phyloP scores from a whole-genome alignment of 2,888 invertebrate species.

The Ganaspis brasiliensis region DNA sequence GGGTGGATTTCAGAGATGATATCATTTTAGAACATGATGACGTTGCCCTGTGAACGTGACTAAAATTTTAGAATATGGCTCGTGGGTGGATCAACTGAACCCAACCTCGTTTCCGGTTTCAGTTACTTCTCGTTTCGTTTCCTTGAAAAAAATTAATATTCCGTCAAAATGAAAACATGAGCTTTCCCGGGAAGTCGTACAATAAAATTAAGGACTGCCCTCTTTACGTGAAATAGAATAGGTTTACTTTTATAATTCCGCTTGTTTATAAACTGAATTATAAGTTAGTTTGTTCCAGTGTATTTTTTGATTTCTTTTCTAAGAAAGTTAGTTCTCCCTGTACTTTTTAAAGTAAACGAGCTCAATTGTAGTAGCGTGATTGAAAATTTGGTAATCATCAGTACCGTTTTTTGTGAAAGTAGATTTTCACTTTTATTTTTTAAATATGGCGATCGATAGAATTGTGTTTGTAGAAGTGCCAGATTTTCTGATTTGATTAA shows the following conservation, averaged over 20 bases:
- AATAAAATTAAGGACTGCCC: slow-evolving; percentile 23
- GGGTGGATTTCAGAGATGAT: slow-evolving; percentile 29
- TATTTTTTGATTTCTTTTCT: no score
- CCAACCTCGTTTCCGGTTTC: slow-evolving; percentile 67
- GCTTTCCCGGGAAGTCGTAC: slow-evolving; percentile 26
- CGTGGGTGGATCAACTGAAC: slow-evolving; percentile 54
- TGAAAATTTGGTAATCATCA: no score
- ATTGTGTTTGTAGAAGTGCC: slow-evolving; percentile 3
- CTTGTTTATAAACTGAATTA: no score
- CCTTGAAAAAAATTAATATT: slow-evolving; percentile 38
- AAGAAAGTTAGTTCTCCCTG: no score
- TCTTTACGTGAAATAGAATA: slow-evolving; percentile 31
- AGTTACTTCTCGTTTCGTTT: slow-evolving; percentile 51
- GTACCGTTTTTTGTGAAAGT: not conserved
- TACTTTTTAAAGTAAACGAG: no score
- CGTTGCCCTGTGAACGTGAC: slow-evolving; percentile 66
- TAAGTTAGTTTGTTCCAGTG: no score
- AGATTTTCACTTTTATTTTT: not conserved
- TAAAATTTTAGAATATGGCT: slow-evolving; percentile 64
- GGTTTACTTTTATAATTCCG: no score
- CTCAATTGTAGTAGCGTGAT: no score
- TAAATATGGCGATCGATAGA: not conserved
- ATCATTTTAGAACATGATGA: slow-evolving; percentile 59
- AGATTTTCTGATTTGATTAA: slow-evolving; percentile 3
- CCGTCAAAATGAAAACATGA: slow-evolving; percentile 6